Conservation (phyloP, 1,140 invertebrate genomes). For the Brachionus rubens region DNA sequence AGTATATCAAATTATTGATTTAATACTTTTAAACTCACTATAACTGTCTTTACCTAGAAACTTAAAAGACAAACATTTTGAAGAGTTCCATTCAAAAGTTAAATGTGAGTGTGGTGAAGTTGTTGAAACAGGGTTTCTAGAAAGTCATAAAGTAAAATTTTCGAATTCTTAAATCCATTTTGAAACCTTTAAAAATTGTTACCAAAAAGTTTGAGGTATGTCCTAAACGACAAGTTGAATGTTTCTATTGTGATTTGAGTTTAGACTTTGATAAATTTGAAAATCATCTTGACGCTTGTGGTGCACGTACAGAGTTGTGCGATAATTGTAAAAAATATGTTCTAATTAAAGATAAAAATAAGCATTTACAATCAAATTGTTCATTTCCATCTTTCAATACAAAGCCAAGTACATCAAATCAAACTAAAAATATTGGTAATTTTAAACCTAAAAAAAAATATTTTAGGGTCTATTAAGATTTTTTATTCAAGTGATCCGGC, state of each 20-base stretch:
- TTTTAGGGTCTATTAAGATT: too few species aligned
- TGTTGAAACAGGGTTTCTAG: not conserved
- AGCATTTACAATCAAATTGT: not conserved
- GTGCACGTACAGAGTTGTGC: not conserved
- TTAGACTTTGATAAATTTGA: not conserved
- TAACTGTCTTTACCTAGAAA: too few species aligned
- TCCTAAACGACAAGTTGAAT: constrained; percentile 18
- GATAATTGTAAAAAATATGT: constrained; percentile 32
- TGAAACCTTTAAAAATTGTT: not conserved
- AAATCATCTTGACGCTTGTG: not conserved
- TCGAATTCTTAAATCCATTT: not conserved
- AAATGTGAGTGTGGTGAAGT: not conserved
- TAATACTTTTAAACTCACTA: not conserved
- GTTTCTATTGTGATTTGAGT: not conserved
- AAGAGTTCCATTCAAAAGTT: constrained; percentile 7
- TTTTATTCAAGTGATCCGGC: too few species aligned
- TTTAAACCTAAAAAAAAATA: too few species aligned
- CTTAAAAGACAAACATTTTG: not conserved
- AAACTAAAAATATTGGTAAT: too few species aligned
- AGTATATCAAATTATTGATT: not conserved
- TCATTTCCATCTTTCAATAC: too few species aligned
- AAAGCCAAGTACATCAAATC: not conserved
- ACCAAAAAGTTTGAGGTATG: not conserved
- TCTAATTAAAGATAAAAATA: not conserved
- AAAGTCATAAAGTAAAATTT: not conserved